Evolutionary conservation across 2,113 vertebrate genomes (phyloP).

Genomic region (Syngnathus scovelli): DNA sequence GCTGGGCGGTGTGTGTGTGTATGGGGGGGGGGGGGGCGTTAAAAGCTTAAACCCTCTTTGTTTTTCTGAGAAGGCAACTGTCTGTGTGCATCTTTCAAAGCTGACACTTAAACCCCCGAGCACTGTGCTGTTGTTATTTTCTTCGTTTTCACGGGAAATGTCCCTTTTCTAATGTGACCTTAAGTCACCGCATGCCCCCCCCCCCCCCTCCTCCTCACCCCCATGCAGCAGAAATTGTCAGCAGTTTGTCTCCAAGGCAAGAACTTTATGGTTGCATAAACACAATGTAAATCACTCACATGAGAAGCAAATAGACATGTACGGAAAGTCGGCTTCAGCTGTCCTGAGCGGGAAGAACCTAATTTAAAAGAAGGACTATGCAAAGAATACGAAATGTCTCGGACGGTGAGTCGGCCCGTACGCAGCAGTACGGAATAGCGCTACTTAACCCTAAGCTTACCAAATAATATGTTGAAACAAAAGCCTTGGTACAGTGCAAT

Average conservation of each 20-base stretch:
- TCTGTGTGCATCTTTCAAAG: slow-evolving; percentile 59
- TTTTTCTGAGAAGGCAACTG: slow-evolving; percentile 53
- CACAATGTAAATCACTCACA: not conserved
- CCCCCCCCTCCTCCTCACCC: not conserved
- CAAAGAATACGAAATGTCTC: too few species aligned
- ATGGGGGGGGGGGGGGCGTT: slow-evolving; percentile 25
- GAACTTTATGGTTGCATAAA: not conserved
- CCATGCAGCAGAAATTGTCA: slow-evolving; percentile 39
- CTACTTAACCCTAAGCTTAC: too few species aligned
- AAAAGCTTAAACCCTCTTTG: slow-evolving; percentile 44
- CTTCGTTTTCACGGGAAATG: slow-evolving; percentile 25
- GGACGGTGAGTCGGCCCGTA: too few species aligned
- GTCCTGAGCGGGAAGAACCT: too few species aligned
- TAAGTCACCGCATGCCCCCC: slow-evolving; percentile 39
- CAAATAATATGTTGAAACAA: too few species aligned
- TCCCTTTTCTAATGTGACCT: slow-evolving; percentile 40
- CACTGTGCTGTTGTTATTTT: slow-evolving; percentile 6
- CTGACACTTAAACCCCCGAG: slow-evolving; percentile 42
- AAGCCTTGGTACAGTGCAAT: too few species aligned
- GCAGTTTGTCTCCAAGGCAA: slow-evolving; percentile 38
- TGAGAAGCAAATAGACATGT: not conserved
- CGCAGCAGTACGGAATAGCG: too few species aligned
- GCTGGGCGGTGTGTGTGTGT: not conserved
- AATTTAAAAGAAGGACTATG: too few species aligned
- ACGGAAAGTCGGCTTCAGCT: too few species aligned